phyloP scores from a whole-genome alignment of 2,888 invertebrate genomes.

The Odontothrips loti region DNA sequence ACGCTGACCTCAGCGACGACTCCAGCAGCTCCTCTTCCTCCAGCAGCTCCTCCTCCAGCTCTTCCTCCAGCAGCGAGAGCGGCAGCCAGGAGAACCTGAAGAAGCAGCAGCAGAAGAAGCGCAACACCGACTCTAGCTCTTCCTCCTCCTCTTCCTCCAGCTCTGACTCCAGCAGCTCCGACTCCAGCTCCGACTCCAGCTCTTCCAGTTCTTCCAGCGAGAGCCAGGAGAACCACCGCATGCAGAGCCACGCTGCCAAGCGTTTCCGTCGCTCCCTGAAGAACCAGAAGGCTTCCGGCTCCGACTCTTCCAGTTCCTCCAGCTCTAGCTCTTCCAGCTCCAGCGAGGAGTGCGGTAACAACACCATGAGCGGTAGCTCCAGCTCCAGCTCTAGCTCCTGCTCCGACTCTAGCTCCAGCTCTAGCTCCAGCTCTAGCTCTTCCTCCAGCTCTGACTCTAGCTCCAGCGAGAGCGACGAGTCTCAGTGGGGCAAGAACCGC shows the following conservation, averaged over 20 bases:
- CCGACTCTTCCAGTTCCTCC: neutral
- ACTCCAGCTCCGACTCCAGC: slow-evolving; percentile 30
- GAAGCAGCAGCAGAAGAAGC: slow-evolving; percentile 29
- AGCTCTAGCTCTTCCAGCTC: neutral
- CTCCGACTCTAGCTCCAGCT: neutral
- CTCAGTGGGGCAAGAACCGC: neutral
- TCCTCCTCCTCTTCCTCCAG: slow-evolving; percentile 16
- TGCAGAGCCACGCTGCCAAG: slow-evolving; percentile 4
- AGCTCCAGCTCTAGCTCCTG: neutral
- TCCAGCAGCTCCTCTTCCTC: slow-evolving; percentile 38
- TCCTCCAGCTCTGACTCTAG: slow-evolving; percentile 30
- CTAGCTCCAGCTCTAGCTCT: slow-evolving; percentile 30
- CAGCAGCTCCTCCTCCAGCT: slow-evolving; percentile 41
- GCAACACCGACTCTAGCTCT: slow-evolving; percentile 30
- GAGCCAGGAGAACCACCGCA: slow-evolving; percentile 33
- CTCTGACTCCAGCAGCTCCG: slow-evolving; percentile 28
- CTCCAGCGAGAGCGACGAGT: slow-evolving; percentile 30
- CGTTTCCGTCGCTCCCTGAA: slow-evolving; percentile 6
- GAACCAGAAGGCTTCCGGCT: neutral
- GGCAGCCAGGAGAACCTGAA: slow-evolving; percentile 38
- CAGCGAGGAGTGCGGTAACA: neutral
- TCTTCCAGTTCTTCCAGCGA: slow-evolving; percentile 31
- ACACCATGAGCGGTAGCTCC: neutral
- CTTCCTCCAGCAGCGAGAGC: slow-evolving; percentile 39
- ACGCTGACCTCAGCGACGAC: slow-evolving; percentile 43